Conservation (phyloP, 2,888 invertebrate species). For the Scaptomyza caliginosa region DNA sequence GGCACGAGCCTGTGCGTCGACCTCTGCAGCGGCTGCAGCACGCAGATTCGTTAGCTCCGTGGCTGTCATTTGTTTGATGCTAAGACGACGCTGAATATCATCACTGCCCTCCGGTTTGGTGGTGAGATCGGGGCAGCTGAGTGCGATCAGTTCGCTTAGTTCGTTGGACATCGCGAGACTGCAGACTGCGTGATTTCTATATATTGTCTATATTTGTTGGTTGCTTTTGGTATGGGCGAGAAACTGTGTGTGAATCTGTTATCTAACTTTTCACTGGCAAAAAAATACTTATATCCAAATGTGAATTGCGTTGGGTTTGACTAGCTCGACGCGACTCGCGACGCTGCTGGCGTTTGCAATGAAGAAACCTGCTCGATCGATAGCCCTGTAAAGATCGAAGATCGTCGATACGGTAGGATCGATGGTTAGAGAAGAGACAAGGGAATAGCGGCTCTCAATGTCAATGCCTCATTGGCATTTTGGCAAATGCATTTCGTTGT, state of each 20-base stretch:
- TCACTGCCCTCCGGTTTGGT: conserved; percentile 41
- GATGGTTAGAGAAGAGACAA: neutral
- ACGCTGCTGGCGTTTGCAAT: conserved; percentile 55
- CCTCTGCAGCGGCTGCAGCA: conserved; percentile 77
- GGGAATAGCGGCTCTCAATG: conserved; percentile 60
- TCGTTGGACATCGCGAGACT: conserved; percentile 76
- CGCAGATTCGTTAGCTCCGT: conserved; percentile 73
- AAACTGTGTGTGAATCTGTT: conserved; percentile 28
- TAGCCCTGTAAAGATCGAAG: conserved; percentile 27
- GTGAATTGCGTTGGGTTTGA: conserved; percentile 70
- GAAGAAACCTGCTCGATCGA: conserved; percentile 64
- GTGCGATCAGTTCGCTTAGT: conserved; percentile 81
- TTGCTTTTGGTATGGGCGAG: conserved; percentile 1
- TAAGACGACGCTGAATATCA: conserved; percentile 76
- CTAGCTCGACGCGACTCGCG: conserved; percentile 72
- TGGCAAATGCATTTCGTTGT: conserved; percentile 63
- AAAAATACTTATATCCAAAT: conserved; percentile 17
- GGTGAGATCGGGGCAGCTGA: conserved; percentile 79
- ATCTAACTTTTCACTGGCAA: conserved; percentile 57
- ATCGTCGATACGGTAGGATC: conserved; percentile 12
- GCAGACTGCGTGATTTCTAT: conserved; percentile 28
- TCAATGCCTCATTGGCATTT: conserved; percentile 79
- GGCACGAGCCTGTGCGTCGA: conserved; percentile 55
- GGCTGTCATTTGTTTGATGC: conserved; percentile 82
- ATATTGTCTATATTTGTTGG: conserved; percentile 7